Evolutionary conservation across 1,140 invertebrate genomes (phyloP).

Genomic region (Spodoptera litura): DNA sequence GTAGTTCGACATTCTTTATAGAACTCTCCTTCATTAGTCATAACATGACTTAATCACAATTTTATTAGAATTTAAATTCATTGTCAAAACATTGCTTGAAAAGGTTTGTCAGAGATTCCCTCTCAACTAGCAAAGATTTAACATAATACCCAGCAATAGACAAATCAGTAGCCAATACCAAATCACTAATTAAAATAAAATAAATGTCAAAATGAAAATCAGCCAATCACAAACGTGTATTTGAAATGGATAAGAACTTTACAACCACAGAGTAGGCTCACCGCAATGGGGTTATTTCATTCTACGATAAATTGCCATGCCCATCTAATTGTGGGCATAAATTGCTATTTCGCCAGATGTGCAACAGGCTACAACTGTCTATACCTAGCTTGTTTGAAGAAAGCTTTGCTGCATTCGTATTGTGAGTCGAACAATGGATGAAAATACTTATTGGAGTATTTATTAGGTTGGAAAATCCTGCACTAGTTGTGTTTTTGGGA

Average conservation of each 20-base stretch:
- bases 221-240: not conserved
- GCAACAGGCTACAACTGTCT: constrained; percentile 7
- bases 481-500: too few species aligned
- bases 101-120: too few species aligned
- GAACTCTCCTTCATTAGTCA: too few species aligned
- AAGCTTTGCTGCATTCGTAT: too few species aligned
- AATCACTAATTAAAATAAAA: not conserved
- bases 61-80: too few species aligned
- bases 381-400: not conserved
- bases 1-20: too few species aligned
- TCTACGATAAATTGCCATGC: not conserved
- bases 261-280: not conserved
- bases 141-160: not conserved
- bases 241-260: not conserved
- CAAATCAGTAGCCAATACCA: not conserved
- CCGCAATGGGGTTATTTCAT: not conserved
- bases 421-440: too few species aligned
- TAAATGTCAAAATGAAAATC: not conserved
- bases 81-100: too few species aligned
- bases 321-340: constrained; percentile 10
- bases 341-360: constrained; percentile 16
- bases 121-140: too few species aligned
- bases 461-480: too few species aligned
- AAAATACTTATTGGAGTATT: too few species aligned
- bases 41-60: too few species aligned